Conservation (phyloP, 1,140 invertebrate species). For the Papilio polyxenes region DNA sequence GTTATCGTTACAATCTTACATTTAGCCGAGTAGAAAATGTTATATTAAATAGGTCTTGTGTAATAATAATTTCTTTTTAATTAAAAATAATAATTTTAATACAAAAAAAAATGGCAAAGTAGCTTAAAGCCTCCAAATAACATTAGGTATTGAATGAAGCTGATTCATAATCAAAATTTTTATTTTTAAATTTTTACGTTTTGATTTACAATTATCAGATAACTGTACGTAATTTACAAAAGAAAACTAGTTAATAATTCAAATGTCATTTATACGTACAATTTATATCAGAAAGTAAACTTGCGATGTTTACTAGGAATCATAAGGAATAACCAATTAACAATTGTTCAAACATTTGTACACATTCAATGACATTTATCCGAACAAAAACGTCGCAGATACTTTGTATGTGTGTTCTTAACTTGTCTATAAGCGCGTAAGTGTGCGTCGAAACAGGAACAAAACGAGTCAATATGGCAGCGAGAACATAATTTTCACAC, state of each 20-base stretch:
- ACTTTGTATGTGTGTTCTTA: too few species aligned
- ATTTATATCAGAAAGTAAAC: neutral
- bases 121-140: too few species aligned
- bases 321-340: slow-evolving; percentile 3
- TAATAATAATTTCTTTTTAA: slow-evolving; percentile 1
- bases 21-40: neutral
- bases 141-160: too few species aligned
- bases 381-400: neutral
- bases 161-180: too few species aligned
- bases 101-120: neutral
- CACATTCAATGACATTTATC: neutral
- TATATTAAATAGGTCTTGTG: neutral
- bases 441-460: slow-evolving; percentile 42
- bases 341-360: slow-evolving; percentile 14
- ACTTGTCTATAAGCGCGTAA: neutral
- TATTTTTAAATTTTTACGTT: too few species aligned
- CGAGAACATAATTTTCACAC: slow-evolving; percentile 68
- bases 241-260: neutral
- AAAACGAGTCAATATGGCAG: slow-evolving; percentile 53
- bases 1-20: neutral
- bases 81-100: neutral
- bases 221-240: neutral
- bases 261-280: neutral
- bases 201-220: neutral
- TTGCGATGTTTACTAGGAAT: neutral